Evolutionary conservation across 2,888 invertebrate genomes (phyloP).

Genomic region (Barypeithes pellucidus): DNA sequence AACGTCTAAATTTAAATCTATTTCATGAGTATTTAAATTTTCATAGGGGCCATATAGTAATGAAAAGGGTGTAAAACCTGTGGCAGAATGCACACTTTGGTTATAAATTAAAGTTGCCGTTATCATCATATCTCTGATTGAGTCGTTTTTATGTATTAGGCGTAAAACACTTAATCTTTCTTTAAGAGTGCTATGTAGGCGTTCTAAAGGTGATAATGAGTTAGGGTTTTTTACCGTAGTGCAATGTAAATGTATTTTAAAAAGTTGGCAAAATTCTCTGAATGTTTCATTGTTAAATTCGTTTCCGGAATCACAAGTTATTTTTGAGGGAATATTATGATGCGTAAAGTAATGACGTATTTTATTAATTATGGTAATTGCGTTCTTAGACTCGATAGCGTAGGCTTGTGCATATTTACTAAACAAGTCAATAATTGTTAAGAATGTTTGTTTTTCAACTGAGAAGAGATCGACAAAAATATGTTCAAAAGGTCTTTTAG

Average conservation of each 20-base stretch:
- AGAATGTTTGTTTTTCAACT: too few species aligned
- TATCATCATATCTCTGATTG: conserved; percentile 8
- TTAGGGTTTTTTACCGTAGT: conserved; percentile 15
- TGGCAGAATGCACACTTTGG: conserved; percentile 15
- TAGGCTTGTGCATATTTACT: conserved; percentile 30
- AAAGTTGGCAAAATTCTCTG: conserved; percentile 20
- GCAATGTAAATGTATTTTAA: conserved; percentile 12
- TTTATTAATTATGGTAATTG: conserved; percentile 27
- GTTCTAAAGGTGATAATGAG: too few species aligned
- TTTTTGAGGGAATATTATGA: conserved; percentile 14
- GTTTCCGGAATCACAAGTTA: conserved; percentile 14
- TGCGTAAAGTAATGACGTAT: conserved; percentile 31
- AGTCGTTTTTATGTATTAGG: neutral
- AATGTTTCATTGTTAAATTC: too few species aligned
- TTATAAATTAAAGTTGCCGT: conserved; percentile 16
- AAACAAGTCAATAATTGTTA: conserved; percentile 21
- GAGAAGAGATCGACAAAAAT: neutral
- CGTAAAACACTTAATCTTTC: conserved; percentile 6
- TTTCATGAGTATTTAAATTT: conserved; percentile 25
- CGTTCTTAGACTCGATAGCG: neutral
- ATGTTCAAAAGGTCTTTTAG: conserved; percentile 13
- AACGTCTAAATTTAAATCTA: neutral
- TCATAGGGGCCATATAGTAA: conserved; percentile 26
- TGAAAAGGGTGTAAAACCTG: conserved; percentile 15
- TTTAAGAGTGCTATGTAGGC: too few species aligned